Conservation (phyloP, 2,888 invertebrate genomes). For the Drosophila mimica region DNA sequence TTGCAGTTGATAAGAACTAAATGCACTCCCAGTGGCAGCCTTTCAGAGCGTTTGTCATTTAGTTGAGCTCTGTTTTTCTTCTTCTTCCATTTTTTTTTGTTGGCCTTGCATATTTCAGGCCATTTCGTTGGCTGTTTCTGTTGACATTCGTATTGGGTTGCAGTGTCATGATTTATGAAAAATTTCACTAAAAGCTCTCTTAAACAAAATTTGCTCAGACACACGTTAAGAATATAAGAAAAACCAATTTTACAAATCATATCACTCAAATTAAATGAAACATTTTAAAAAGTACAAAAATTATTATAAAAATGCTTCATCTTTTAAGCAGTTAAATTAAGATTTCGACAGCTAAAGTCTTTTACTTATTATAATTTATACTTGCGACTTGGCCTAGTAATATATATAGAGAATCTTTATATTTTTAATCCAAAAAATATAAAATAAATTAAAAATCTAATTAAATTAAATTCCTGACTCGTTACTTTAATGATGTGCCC, state of each 20-base stretch:
- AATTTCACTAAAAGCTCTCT: conserved; percentile 45
- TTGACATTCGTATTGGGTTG: conserved; percentile 59
- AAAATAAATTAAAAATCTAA: not conserved
- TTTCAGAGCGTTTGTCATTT: conserved; percentile 54
- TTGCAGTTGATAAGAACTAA: conserved; percentile 54
- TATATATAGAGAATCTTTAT: too few relatives aligned
- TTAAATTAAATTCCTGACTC: too few relatives aligned
- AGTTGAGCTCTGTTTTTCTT: conserved; percentile 28
- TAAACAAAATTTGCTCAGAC: conserved; percentile 33
- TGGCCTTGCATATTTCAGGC: conserved; percentile 52
- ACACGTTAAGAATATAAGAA: conserved; percentile 20
- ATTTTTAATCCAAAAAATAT: too few relatives aligned
- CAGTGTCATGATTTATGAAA: conserved; percentile 55
- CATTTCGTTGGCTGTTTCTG: conserved; percentile 49
- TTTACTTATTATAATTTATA: not conserved
- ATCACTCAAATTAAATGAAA: not conserved
- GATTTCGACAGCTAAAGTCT: not conserved
- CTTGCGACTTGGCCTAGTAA: not conserved
- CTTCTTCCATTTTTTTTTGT: not conserved
- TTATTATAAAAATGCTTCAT: not conserved
- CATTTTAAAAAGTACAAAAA: not conserved
- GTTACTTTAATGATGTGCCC: not conserved
- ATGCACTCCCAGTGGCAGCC: conserved; percentile 66
- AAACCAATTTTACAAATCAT: not conserved
- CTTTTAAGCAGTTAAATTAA: not conserved